Conservation (phyloP, 2,888 invertebrate species). For the Drosophila antonietae region DNA sequence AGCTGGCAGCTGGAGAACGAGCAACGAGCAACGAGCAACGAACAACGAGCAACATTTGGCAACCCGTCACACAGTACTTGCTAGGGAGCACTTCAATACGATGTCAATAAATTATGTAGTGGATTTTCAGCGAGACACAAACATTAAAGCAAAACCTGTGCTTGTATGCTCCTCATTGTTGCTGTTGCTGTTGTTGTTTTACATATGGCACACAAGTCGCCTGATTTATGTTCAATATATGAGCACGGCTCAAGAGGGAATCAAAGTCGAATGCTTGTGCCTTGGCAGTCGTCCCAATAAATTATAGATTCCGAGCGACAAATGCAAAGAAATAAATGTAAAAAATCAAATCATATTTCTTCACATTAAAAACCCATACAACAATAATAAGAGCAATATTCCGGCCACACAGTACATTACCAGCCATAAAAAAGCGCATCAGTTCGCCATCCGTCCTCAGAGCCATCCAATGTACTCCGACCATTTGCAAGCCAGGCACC, state of each 20-base stretch:
- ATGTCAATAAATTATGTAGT: slow-evolving; percentile 78
- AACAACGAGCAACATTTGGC: slow-evolving; percentile 56
- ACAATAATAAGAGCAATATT: slow-evolving; percentile 63
- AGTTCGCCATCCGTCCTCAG: slow-evolving; percentile 25
- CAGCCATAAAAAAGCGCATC: slow-evolving; percentile 50
- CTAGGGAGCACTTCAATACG: slow-evolving; percentile 49
- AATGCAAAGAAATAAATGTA: slow-evolving; percentile 67
- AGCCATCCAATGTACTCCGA: slow-evolving; percentile 10
- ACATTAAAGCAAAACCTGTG: slow-evolving; percentile 48
- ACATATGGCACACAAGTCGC: slow-evolving; percentile 64
- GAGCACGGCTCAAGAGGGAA: slow-evolving; percentile 53
- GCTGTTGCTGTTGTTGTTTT: slow-evolving; percentile 27
- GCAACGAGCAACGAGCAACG: slow-evolving; percentile 30
- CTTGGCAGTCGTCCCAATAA: slow-evolving; percentile 54
- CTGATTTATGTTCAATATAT: slow-evolving; percentile 75
- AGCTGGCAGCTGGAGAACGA: slow-evolving; percentile 56
- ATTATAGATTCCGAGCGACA: slow-evolving; percentile 64
- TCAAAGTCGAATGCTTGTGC: slow-evolving; percentile 44
- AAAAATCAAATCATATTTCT: slow-evolving; percentile 77
- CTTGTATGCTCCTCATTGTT: slow-evolving; percentile 5
- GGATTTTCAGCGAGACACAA: slow-evolving; percentile 60
- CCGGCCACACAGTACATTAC: slow-evolving; percentile 41
- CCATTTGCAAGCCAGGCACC: slow-evolving; percentile 33
- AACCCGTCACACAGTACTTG: slow-evolving; percentile 45
- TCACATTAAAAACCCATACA: slow-evolving; percentile 70